These are phyloP conservation scores for Drosophila gaucha DNA, from an alignment of 2,888 invertebrate species.

Conservation along the genomic window DNA sequence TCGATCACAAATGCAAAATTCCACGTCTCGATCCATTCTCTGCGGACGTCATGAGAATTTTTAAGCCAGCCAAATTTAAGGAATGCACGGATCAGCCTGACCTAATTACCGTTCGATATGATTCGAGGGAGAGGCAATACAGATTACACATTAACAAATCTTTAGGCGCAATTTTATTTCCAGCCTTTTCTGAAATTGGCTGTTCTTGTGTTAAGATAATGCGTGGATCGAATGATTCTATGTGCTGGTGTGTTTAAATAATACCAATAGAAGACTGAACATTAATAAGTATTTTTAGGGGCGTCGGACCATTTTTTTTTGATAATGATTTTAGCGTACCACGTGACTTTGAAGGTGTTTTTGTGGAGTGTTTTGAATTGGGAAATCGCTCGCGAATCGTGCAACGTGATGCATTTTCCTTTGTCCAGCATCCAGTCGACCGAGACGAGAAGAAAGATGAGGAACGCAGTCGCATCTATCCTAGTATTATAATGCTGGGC, in stretches of 20 bases:
- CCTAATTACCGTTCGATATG: constrained; percentile 27
- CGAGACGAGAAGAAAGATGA: constrained; percentile 44
- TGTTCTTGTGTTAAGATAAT: constrained; percentile 74
- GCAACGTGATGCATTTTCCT: constrained; percentile 85
- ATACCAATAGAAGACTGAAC: no score
- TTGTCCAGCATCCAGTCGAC: constrained; percentile 84
- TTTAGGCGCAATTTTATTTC: background rate
- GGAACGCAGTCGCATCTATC: constrained; percentile 81
- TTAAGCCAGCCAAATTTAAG: constrained; percentile 1
- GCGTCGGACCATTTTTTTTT: background rate
- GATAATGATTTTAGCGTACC: constrained; percentile 44
- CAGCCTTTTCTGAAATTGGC: constrained; percentile 30
- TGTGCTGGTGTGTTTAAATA: constrained; percentile 13
- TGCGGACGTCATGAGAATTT: constrained; percentile 79
- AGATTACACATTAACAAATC: constrained; percentile 34
- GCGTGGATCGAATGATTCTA: constrained; percentile 1
- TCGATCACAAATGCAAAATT: constrained; percentile 87
- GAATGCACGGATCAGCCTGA: constrained; percentile 31
- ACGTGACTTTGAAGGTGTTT: constrained; percentile 50
- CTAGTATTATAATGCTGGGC: constrained; percentile 88
- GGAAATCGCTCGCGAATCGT: constrained; percentile 34
- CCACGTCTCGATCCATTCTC: constrained; percentile 87
- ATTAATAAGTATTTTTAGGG: no score
- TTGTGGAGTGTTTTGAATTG: constrained; percentile 81
- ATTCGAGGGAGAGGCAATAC: constrained; percentile 33